Evolutionary conservation across 2,113 vertebrate species (phyloP), one percentile per base, ranked within the genome.

Genomic region (Hassar affinis): DNA sequence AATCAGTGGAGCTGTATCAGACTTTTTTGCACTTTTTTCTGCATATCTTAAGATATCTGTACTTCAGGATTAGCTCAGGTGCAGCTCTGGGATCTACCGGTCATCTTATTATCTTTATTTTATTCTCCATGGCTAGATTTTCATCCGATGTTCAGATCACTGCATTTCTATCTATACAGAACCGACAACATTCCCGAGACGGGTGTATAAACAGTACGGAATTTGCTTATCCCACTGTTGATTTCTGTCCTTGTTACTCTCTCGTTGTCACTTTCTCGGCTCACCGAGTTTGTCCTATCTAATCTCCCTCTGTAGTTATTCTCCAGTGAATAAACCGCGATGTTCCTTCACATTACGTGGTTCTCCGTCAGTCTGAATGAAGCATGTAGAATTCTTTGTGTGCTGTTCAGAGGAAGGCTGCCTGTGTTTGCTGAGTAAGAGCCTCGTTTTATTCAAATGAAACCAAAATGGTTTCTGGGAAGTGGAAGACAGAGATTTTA

Each of bases 281-380:
- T 82, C 71, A 77, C 30, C 38, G 45, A 61, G 27, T 83, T 83
- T 64, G 81, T 76, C n/a, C 75, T 49, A 83, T 77, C 81, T 64
- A 17, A 77, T 66, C 57, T 83, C 45, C 20, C 59, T 33, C 45
- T 49, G 45, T 30, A 33, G 27, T 52, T 54, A 52, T 59, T 35
- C 30, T 11, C 47, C 8, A 7, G 1, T 51, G 69, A 75, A 75
- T 15, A 15, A 54, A 57, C 1, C n/a, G 56, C 27, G 42, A 52
- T 38, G 56, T 27, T 82, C 38, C 69, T 82, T 20, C 54, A 61
- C 57, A 76, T 49, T 35, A 76, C 12, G 51, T 30, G 71, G 56
- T n/a, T 18, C 71, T 47, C 22, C 8, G 18, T 82, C 54, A 74
- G 80, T 47, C 17, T 74, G 56, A 49, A 72, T 18, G 38, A 54